Percentiles rank a stretch among this genome's conserved stretches.
Conservation (phyloP, 2,888 invertebrate genomes). For the Cryptus armator region DNA sequence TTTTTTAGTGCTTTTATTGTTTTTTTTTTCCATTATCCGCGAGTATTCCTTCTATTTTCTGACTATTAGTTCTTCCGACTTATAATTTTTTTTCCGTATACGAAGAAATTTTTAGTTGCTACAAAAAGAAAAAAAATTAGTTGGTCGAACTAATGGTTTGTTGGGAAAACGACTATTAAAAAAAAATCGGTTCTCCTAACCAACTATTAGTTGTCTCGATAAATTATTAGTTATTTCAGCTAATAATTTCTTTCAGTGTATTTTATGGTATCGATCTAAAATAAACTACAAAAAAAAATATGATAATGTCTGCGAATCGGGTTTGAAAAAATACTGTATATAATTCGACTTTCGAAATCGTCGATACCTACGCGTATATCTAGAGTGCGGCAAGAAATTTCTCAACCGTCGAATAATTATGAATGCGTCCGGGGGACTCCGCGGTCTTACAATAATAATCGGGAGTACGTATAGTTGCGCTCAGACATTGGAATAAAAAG, state of each 20-base stretch:
- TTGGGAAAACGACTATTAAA: too few species aligned
- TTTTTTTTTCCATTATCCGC: neutral
- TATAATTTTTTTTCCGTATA: neutral
- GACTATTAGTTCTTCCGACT: neutral
- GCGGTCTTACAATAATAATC: conserved; percentile 55
- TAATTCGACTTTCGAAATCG: conserved; percentile 5
- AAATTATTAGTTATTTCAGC: neutral
- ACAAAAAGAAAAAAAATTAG: too few species aligned
- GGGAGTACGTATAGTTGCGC: conserved; percentile 45
- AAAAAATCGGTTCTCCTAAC: too few species aligned
- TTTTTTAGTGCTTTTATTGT: neutral
- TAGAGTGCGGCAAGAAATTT: conserved; percentile 14
- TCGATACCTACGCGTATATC: neutral
- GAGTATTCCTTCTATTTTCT: neutral
- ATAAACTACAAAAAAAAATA: neutral
- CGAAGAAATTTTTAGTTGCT: too few species aligned
- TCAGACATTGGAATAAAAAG: conserved; percentile 44
- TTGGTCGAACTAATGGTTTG: too few species aligned
- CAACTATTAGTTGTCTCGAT: neutral
- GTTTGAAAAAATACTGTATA: neutral
- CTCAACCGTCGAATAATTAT: conserved; percentile 63
- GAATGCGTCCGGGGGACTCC: conserved; percentile 43
- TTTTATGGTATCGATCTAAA: neutral
- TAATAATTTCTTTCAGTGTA: neutral
- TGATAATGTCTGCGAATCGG: too few species aligned